phyloP scores from a whole-genome alignment of 2,797 vertebrate genomes.

The Clarias pachynema region DNA sequence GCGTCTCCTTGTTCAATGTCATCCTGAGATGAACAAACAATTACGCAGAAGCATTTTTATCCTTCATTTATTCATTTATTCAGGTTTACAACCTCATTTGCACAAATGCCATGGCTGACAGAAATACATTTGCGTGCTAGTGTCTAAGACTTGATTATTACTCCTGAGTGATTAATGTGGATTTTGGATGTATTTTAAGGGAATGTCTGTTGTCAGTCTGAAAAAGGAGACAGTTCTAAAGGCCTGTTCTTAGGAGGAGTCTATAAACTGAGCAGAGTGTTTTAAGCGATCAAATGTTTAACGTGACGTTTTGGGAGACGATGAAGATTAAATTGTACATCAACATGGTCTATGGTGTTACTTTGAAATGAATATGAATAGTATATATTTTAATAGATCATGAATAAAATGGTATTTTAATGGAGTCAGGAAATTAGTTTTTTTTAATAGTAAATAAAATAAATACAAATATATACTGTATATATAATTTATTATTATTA shows the following conservation, averaged over 20 bases:
- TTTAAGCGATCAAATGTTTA: background rate
- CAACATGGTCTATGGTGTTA: background rate
- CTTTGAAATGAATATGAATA: background rate
- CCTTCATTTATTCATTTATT: constrained; percentile 15
- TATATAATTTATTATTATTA: too few relatives aligned
- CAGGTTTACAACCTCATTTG: constrained; percentile 28
- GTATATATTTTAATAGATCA: background rate
- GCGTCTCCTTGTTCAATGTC: constrained; percentile 17
- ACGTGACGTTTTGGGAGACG: background rate
- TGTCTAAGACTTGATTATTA: background rate
- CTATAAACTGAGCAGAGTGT: too few relatives aligned
- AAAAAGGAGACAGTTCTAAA: background rate
- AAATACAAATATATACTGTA: too few relatives aligned
- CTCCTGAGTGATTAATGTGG: background rate
- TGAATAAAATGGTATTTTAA: background rate
- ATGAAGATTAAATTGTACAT: background rate
- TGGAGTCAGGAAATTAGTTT: background rate
- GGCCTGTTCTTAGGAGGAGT: background rate
- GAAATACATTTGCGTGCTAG: background rate
- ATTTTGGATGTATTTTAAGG: background rate
- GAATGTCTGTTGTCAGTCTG: too few relatives aligned
- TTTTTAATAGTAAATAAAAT: too few relatives aligned
- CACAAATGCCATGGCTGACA: background rate
- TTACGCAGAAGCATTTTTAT: background rate
- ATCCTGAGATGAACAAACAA: constrained; percentile 32